Evolutionary conservation across 2,113 vertebrate species (phyloP).

Genomic region (Halcyon malimbica): DNA sequence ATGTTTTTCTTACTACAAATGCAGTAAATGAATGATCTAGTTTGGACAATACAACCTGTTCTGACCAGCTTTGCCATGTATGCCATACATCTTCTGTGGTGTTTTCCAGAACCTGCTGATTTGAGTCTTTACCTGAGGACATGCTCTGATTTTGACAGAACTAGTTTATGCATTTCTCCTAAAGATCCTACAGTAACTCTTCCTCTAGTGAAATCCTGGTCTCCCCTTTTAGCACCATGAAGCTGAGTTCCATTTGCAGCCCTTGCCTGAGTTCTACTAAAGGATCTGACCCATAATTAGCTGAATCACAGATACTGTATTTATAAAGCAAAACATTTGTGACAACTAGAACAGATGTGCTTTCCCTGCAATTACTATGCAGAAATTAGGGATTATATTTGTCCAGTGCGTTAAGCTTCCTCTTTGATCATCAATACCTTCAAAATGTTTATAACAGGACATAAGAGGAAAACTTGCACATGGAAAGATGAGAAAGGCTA

Average conservation of each 20-base stretch:
- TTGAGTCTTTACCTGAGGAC: neutral
- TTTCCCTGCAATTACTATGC: neutral
- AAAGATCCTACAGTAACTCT: neutral
- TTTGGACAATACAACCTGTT: neutral
- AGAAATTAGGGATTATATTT: neutral
- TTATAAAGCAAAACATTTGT: neutral
- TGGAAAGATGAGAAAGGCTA: fast-evolving
- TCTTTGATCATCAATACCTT: neutral
- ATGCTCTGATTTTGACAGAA: neutral
- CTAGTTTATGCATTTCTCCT: neutral
- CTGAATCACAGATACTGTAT: neutral
- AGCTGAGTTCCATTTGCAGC: neutral
- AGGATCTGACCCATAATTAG: neutral
- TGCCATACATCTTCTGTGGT: neutral
- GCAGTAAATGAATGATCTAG: neutral
- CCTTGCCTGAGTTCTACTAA: neutral
- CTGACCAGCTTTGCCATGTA: neutral
- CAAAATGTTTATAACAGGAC: neutral
- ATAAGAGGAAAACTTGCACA: neutral
- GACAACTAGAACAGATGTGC: neutral
- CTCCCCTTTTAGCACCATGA: neutral
- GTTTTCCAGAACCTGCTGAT: neutral
- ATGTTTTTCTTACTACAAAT: neutral
- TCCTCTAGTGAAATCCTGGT: neutral
- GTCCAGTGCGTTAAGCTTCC: neutral